Conservation (phyloP, 2,888 invertebrate genomes). For the Drosophila paucipuncta region DNA sequence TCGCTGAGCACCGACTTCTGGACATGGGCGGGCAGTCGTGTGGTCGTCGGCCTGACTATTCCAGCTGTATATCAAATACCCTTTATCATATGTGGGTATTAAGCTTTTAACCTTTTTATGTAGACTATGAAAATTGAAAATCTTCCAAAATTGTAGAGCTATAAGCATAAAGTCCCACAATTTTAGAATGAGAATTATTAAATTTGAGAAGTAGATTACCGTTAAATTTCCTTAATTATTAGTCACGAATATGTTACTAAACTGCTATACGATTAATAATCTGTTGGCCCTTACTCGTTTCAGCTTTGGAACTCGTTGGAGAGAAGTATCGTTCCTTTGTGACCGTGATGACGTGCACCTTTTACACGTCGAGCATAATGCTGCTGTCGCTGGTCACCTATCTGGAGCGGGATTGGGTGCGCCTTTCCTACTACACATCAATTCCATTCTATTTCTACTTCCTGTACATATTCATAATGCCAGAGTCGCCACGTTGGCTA, state of each 20-base stretch:
- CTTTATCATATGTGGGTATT: constrained; percentile 94
- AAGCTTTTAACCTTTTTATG: background rate
- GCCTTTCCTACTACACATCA: constrained; percentile 92
- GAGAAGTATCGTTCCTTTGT: constrained; percentile 96
- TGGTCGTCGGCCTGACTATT: constrained; percentile 95
- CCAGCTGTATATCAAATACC: constrained; percentile 98
- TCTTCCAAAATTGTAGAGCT: background rate
- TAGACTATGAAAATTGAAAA: background rate
- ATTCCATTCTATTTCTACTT: constrained; percentile 94
- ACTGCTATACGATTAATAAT: background rate
- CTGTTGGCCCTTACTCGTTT: constrained; percentile 52
- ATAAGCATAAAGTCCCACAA: background rate
- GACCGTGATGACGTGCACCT: constrained; percentile 96
- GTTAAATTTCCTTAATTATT: background rate
- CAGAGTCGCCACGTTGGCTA: constrained; percentile 97
- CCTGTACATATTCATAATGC: constrained; percentile 93
- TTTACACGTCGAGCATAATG: constrained; percentile 94
- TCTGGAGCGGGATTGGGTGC: constrained; percentile 93
- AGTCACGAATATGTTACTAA: background rate
- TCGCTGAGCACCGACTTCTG: constrained; percentile 92
- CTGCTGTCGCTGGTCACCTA: constrained; percentile 94
- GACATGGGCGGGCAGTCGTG: constrained; percentile 93
- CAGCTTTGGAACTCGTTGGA: constrained; percentile 95
- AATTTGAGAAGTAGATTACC: background rate
- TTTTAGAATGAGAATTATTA: background rate